Conservation (phyloP, 37 sponge, comb jelly and placozoan genomes). For the Eunapius fragilis region DNA sequence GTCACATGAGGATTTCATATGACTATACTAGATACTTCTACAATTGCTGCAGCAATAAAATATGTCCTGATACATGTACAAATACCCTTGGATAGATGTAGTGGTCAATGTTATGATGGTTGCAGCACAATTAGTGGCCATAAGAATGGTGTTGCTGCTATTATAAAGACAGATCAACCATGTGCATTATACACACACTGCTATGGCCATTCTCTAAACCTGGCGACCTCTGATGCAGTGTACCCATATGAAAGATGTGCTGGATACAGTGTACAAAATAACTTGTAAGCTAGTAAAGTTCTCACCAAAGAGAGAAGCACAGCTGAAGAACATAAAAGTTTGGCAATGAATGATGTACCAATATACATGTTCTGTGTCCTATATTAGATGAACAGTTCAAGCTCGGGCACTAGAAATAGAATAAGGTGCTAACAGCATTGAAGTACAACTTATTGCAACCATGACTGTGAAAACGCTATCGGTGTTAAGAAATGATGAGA, state of each 20-base stretch:
- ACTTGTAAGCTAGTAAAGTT: constrained; percentile 50
- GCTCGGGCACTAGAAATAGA: no score
- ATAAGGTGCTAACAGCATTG: no score
- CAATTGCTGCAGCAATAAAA: constrained; percentile 29
- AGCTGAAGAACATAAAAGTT: not conserved
- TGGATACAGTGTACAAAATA: constrained; percentile 32
- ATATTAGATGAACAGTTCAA: no score
- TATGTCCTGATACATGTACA: constrained; percentile 14
- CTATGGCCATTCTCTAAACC: constrained; percentile 57
- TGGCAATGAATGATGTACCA: no score
- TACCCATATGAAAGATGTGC: constrained; percentile 36
- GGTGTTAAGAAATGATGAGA: no score
- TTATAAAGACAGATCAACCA: no score
- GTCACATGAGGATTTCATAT: constrained; percentile 50
- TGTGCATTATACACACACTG: constrained; percentile 35
- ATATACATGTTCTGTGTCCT: no score
- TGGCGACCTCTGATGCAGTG: constrained; percentile 41
- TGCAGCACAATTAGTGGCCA: constrained; percentile 19
- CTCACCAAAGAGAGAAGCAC: constrained; percentile 57
- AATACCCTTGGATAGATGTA: constrained; percentile 13
- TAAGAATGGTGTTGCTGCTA: constrained; percentile 33
- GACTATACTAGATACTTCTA: constrained; percentile 51
- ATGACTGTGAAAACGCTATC: no score
- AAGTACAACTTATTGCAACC: no score
- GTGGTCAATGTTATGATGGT: constrained; percentile 65